A percentile compares a stretch with the other conserved stretches of the same genome.
phyloP scores from a whole-genome alignment of 2,888 invertebrate genomes.

The Agapostemon virescens region DNA sequence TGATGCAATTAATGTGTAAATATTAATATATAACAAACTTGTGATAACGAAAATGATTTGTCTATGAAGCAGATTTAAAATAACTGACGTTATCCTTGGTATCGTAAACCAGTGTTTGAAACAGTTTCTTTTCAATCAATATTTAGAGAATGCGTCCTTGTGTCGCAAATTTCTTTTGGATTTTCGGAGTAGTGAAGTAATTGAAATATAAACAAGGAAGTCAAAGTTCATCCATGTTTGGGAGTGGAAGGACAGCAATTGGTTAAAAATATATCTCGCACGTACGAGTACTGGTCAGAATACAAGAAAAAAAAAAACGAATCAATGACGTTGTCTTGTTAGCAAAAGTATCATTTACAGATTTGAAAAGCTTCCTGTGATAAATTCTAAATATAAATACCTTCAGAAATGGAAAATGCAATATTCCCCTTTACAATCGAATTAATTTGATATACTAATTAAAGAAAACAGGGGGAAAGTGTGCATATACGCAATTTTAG shows the following conservation, averaged over 20 bases:
- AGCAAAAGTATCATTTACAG: conserved; percentile 5
- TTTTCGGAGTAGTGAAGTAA: not conserved
- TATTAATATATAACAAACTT: not conserved
- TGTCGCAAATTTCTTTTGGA: not conserved
- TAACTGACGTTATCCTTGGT: not conserved
- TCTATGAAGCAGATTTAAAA: not conserved
- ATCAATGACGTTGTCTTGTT: not conserved
- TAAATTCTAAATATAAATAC: not conserved
- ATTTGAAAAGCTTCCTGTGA: conserved; percentile 25
- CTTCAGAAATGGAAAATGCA: not conserved
- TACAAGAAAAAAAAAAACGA: not conserved
- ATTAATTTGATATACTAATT: not conserved
- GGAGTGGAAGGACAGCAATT: conserved; percentile 17
- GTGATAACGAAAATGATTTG: not conserved
- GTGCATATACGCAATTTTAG: too few species aligned
- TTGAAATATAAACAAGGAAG: not conserved
- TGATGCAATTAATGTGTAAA: too few species aligned
- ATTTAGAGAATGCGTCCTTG: too few species aligned
- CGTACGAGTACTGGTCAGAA: not conserved
- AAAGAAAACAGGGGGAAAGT: not conserved
- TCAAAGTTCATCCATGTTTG: conserved; percentile 20
- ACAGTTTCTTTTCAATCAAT: not conserved
- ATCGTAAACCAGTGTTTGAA: too few species aligned
- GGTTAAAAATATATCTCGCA: not conserved
- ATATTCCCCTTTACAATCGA: conserved; percentile 9